Evolutionary conservation across 2,888 invertebrate genomes (phyloP).

Genomic region (Chelonus formosanus): DNA sequence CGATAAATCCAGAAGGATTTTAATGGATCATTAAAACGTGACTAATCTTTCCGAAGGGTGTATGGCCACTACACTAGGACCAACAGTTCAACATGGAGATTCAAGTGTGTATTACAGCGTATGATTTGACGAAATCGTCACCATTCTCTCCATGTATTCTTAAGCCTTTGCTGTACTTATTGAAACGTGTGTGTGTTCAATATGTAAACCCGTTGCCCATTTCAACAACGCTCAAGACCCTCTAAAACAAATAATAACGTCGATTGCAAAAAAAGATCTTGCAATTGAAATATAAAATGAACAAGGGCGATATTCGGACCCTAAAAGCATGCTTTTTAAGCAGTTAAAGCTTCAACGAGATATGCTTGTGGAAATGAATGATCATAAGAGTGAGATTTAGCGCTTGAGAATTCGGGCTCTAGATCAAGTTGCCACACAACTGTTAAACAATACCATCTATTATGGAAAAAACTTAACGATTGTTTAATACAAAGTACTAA

Average conservation of each 20-base stretch:
- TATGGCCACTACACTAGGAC: neutral
- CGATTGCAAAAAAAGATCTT: conserved; percentile 51
- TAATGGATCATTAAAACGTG: conserved; percentile 27
- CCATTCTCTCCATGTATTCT: conserved; percentile 18
- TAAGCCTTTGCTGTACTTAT: conserved; percentile 38
- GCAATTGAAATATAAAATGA: conserved; percentile 25
- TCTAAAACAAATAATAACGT: conserved; percentile 59
- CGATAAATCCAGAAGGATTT: neutral
- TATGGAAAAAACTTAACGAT: too few relatives aligned
- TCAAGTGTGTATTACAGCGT: conserved; percentile 35
- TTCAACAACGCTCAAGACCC: conserved; percentile 53
- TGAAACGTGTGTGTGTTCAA: conserved; percentile 48
- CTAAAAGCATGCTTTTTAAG: conserved; percentile 2
- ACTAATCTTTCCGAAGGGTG: conserved; percentile 27
- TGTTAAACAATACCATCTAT: conserved; percentile 22
- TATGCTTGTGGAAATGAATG: neutral
- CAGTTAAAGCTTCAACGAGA: conserved; percentile 6
- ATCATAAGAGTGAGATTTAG: conserved; percentile 7
- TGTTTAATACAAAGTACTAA: too few relatives aligned
- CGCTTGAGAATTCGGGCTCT: conserved; percentile 6
- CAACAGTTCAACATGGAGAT: conserved; percentile 23
- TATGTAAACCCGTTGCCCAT: conserved; percentile 60
- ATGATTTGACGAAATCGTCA: conserved; percentile 33
- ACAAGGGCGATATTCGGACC: conserved; percentile 4
- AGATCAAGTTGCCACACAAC: conserved; percentile 32